These are phyloP conservation scores for Colletes latitarsis DNA, from an alignment of 1,140 invertebrate genomes.

Conservation along the genomic window DNA sequence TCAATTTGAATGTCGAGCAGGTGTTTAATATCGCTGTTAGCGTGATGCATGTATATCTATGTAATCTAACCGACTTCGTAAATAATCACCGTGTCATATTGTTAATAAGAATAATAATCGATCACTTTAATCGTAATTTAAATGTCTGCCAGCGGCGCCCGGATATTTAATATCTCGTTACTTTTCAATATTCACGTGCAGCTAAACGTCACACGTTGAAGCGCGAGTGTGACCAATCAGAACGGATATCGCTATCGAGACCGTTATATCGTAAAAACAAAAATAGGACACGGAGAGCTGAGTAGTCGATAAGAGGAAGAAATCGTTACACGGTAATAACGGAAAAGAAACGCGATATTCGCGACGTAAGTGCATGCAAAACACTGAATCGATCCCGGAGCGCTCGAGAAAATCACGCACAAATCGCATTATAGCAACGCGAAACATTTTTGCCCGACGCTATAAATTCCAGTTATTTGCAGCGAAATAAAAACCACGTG, in stretches of 20 bases:
- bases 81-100: conserved; percentile 13
- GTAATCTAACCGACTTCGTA: not conserved
- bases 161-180: conserved; percentile 7
- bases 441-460: not conserved
- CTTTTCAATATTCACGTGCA: conserved; percentile 31
- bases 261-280: not conserved
- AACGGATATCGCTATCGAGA: not conserved
- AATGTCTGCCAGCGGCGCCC: not conserved
- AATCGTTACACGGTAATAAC: not conserved
- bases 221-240: not conserved
- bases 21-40: not conserved
- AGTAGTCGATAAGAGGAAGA: not conserved
- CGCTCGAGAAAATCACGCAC: too few relatives aligned
- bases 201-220: not conserved
- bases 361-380: too few relatives aligned
- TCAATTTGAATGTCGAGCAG: not conserved
- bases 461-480: too few relatives aligned
- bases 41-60: not conserved
- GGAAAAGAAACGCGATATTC: not conserved
- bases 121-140: conserved; percentile 23
- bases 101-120: conserved; percentile 37
- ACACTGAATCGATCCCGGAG: too few relatives aligned
- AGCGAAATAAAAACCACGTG: too few relatives aligned
- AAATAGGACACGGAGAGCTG: not conserved
- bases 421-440: not conserved